These are phyloP conservation scores for Mormyrus iriodes DNA, from an alignment of 2,113 vertebrate genomes.

Conservation along the genomic window DNA sequence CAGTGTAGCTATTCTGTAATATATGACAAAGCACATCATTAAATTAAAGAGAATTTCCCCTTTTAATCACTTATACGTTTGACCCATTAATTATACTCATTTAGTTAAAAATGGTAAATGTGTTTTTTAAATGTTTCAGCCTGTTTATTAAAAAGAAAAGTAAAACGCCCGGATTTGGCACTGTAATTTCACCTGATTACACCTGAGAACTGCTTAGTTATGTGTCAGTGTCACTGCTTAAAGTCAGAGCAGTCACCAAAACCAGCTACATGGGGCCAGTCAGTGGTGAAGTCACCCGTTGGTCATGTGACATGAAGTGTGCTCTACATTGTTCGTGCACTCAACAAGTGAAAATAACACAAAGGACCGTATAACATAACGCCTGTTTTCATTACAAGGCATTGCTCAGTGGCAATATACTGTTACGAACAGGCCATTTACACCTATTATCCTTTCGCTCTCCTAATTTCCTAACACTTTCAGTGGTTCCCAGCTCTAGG, in stretches of 20 bases:
- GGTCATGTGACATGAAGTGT: conserved; percentile 17
- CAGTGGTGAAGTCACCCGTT: conserved; percentile 15
- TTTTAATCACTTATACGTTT: neutral
- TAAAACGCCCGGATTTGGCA: no score
- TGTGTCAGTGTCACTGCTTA: neutral
- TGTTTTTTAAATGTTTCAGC: neutral
- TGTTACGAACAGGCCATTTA: neutral
- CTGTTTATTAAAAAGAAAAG: neutral
- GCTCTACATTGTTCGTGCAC: neutral
- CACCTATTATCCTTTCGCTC: neutral
- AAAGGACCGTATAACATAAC: neutral
- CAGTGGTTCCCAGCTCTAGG: neutral
- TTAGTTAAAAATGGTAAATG: neutral
- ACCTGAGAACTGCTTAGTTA: neutral
- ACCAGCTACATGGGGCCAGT: neutral
- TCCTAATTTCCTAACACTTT: neutral
- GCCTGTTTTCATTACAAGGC: neutral
- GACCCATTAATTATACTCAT: neutral
- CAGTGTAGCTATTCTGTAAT: neutral
- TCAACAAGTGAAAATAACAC: conserved; percentile 7
- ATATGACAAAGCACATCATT: neutral
- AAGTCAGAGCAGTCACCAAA: neutral
- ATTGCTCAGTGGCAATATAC: conserved; percentile 4
- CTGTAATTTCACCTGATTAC: conserved; percentile 8
- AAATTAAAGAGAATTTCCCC: neutral